Base-by-base conservation (phyloP, 2,113 vertebrate species). In the Poeciliopsis occidentalis region DNA sequence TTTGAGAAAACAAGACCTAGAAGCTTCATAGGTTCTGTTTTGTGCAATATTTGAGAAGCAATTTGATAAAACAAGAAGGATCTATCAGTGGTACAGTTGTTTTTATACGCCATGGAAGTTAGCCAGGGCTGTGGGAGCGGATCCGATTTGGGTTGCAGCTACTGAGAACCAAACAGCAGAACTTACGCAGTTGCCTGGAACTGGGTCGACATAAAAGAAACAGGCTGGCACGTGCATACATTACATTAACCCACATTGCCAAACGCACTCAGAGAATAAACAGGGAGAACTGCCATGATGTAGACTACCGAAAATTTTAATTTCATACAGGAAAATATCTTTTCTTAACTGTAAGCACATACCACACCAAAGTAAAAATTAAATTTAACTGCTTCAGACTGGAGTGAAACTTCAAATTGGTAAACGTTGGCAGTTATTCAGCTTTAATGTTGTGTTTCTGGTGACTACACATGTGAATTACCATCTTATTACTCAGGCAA, bases 181-280 rank as follows among this genome's bases (percentile, higher is more conserved):
- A 73, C 66, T 64, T 73, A 63, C 62, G 71, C 54, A 61, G n/a
- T 72, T 15, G 5, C 68, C 63, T 44, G 71, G 80, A 92, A 88
- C 34, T 90, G 77, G 89, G 89, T 89, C 85, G 83, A 17, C 69
- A 41, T 34, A 75, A 74, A 85, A 64, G 76, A 73, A 73, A 60
- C 24, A 67, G 34, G 75, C 61, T 74, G 62, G 66, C 69, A 61
- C 1, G 12, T 51, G 64, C 22, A 17, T 60, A 51, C 41, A 57
- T 75, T 75, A 54, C 74, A 64, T 71, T 57, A 71, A 62, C 51
- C 32, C 44, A 24, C 51, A 57, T 57, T 57, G 24, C 22, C 22
- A 57, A 19, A 65, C 47, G 30, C 67, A 75, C 70, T 51, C 37
- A 60, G 37, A 73, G 39, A 65, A 68, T 60, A 65, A 54, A 82